Evolutionary conservation across 53 echinoderm and acorn worm species (phyloP).

Genomic region (Henricia sp.): DNA sequence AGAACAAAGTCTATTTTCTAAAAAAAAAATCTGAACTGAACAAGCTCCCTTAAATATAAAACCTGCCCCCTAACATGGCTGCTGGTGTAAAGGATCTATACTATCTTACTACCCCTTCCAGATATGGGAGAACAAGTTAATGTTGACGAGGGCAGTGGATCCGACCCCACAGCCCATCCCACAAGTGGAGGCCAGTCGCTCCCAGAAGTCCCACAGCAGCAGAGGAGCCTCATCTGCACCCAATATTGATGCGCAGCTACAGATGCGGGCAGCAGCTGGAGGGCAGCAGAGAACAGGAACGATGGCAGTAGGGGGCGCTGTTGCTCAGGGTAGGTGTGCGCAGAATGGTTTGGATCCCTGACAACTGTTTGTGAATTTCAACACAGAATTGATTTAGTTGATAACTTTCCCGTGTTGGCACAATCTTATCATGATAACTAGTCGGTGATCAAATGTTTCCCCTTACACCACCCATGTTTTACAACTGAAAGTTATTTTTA

Average conservation of each 20-base stretch:
- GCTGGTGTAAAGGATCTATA: too few relatives aligned
- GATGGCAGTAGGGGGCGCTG: conserved; percentile 4
- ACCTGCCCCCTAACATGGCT: too few relatives aligned
- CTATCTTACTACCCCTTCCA: conserved; percentile 2
- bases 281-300: conserved; percentile 25
- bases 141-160: conserved; percentile 83
- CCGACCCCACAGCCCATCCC: conserved; percentile 63
- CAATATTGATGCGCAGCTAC: conserved; percentile 15
- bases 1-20: too few relatives aligned
- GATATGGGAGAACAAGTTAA: conserved; percentile 90
- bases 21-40: too few relatives aligned
- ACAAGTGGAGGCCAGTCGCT: neutral
- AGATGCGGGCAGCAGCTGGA: conserved; percentile 26
- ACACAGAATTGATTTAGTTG: neutral
- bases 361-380: neutral
- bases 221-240: conserved; percentile 1
- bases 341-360: neutral
- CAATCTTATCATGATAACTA: too few relatives aligned
- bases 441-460: too few relatives aligned
- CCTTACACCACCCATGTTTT: too few relatives aligned
- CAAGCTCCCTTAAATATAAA: too few relatives aligned
- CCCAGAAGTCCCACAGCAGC: conserved; percentile 1
- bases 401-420: too few relatives aligned
- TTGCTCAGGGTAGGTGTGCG: conserved; percentile 4
- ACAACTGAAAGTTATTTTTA: too few relatives aligned